Conservation (phyloP, 2,797 vertebrate genomes). For the Sebastes kiyomatsui region DNA sequence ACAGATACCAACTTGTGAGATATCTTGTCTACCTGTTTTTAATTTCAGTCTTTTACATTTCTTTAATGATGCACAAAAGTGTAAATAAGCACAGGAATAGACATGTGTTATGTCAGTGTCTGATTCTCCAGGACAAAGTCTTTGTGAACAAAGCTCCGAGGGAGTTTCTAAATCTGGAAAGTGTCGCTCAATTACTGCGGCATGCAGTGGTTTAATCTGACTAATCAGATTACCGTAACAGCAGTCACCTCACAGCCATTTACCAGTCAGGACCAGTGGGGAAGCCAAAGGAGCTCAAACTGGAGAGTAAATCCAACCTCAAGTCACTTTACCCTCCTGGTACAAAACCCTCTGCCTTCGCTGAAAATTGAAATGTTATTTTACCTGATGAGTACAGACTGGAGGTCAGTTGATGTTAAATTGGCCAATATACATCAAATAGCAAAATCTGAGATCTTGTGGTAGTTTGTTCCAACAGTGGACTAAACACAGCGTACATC, state of each 20-base stretch:
- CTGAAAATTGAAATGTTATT: background rate
- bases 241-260: constrained; percentile 27
- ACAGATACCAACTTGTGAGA: background rate
- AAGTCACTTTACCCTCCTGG: background rate
- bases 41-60: too few relatives aligned
- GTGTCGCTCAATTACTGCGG: constrained; percentile 15
- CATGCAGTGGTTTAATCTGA: constrained; percentile 48
- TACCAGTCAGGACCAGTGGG: background rate
- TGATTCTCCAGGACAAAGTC: background rate
- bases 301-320: background rate
- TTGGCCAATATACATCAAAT: background rate
- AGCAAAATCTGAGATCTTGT: background rate
- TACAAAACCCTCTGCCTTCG: background rate
- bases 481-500: background rate
- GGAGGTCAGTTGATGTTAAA: background rate
- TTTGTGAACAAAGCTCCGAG: background rate
- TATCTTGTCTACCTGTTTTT: background rate
- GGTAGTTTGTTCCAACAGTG: background rate
- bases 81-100: background rate
- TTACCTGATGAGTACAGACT: rapidly evolving
- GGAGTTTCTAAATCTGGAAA: constrained; percentile 14
- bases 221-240: constrained; percentile 70
- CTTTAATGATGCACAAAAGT: background rate
- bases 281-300: background rate
- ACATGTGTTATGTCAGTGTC: background rate